Evolutionary conservation across 2,888 invertebrate genomes (phyloP), one percentile per base, ranked within the genome.

Genomic region (Melanchra persicariae): DNA sequence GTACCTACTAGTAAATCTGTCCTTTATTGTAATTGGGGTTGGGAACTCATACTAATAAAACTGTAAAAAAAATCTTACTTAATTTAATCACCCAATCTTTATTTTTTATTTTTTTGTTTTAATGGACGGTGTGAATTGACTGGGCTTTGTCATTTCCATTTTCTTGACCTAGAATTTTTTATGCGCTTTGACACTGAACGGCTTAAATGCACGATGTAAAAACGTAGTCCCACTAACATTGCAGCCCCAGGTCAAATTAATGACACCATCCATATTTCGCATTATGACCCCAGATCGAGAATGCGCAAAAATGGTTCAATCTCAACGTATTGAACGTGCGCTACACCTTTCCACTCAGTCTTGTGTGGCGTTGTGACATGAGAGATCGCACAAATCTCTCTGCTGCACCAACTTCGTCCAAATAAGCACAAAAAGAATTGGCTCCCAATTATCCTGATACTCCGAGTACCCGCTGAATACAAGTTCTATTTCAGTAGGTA

Each of bases 1-100:
- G 80, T 75, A 78, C n/a, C n/a, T n/a, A n/a, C 63, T 45, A 34
- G 54, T 65, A 57, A 64, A n/a, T 43, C 24, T 26, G 19, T 57
- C 19, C 15, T 75, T n/a, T 37, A 62, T 43, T 71, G 55, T 65
- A 49, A 40, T 40, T n/a, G 75, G 65, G 47, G 55, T 55, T n/a
- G 52, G 55, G 22, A 17, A 67, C 45, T 64, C n/a, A 26, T 47
- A 43, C 26, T 12, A 79, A 81, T 81, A 77, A 81, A 79, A 5
- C 47, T 45, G 6, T 37, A 51, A 30, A 49, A 61, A 62, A 59
- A 51, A 19, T 10, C 74, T 70, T 66, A 69, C 52, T 80, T 54
- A 54, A 70, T 76, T 70, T 55, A 52, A 66, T 70, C 70, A 81
- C 70, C 77, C 81, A 47, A 40, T 78, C 77, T 55, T 70, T 55